A percentile compares a stretch with the other conserved stretches of the same genome.
These are phyloP conservation scores for Cossypha dichroa DNA, from an alignment of 2,797 vertebrate species.

Conservation along the genomic window DNA sequence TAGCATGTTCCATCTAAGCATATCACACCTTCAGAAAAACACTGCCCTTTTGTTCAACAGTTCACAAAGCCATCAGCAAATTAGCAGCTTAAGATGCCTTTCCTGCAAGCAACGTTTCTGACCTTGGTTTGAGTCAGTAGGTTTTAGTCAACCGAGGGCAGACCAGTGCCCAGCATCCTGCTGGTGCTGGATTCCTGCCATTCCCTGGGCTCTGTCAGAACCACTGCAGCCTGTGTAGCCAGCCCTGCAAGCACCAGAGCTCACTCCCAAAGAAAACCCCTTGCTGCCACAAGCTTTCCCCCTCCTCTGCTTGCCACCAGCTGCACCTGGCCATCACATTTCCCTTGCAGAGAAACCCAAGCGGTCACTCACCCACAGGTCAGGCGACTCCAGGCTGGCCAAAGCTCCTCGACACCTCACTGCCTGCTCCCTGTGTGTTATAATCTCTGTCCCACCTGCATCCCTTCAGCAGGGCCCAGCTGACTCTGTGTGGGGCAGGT, in stretches of 20 bases:
- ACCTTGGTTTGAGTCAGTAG: not conserved
- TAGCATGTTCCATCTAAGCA: not conserved
- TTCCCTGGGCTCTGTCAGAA: not conserved
- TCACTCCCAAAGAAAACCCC: not conserved
- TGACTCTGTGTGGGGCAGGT: not conserved
- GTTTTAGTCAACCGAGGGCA: fast-evolving
- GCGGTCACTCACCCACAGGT: not conserved
- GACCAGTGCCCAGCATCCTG: fast-evolving
- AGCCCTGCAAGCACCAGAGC: not conserved
- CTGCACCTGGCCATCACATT: fast-evolving
- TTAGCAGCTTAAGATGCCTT: not conserved
- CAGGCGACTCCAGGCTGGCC: fast-evolving
- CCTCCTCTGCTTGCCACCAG: not conserved
- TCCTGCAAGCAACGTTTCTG: not conserved
- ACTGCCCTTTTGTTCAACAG: not conserved
- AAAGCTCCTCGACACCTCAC: fast-evolving
- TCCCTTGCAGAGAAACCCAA: fast-evolving
- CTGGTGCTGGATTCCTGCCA: fast-evolving
- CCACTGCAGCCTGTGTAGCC: fast-evolving
- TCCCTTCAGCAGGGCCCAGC: not conserved
- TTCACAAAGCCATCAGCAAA: not conserved
- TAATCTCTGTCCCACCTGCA: not conserved
- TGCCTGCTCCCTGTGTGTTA: not conserved
- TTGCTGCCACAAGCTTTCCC: not conserved
- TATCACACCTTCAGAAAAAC: not conserved